These are phyloP conservation scores for Chloropsis hardwickii DNA, from an alignment of 2,113 vertebrate genomes.

Conservation along the genomic window DNA sequence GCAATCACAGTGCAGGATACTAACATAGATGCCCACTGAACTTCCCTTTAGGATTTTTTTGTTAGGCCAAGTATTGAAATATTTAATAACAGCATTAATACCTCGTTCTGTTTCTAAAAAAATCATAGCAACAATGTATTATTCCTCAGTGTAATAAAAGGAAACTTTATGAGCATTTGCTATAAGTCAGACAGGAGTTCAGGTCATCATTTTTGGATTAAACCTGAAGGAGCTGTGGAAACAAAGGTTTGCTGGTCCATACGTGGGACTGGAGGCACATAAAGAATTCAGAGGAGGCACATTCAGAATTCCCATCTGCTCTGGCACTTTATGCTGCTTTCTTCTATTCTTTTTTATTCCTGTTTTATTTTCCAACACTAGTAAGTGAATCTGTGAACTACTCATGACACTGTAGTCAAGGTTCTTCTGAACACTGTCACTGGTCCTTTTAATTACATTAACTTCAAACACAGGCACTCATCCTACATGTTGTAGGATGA, in stretches of 20 bases:
- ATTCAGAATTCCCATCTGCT: neutral
- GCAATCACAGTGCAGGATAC: neutral
- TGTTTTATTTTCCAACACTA: neutral
- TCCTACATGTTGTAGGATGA: neutral
- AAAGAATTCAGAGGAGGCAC: neutral
- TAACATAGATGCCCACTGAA: neutral
- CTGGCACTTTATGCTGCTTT: neutral
- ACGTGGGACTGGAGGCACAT: neutral
- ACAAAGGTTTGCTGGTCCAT: neutral
- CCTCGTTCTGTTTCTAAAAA: neutral
- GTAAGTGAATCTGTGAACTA: neutral
- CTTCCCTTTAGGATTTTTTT: neutral
- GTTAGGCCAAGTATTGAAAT: neutral
- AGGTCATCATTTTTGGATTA: neutral
- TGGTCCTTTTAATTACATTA: neutral
- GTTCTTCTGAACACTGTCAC: neutral
- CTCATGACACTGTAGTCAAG: neutral
- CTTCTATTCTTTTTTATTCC: neutral
- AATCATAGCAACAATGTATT: neutral
- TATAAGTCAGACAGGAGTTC: neutral
- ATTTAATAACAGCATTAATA: neutral
- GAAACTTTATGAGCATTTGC: neutral
- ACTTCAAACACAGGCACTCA: neutral
- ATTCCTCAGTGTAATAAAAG: neutral
- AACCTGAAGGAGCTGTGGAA: neutral